phyloP scores from a whole-genome alignment of 2,113 vertebrate species.

The Sterrhoptilus dennistouni region DNA sequence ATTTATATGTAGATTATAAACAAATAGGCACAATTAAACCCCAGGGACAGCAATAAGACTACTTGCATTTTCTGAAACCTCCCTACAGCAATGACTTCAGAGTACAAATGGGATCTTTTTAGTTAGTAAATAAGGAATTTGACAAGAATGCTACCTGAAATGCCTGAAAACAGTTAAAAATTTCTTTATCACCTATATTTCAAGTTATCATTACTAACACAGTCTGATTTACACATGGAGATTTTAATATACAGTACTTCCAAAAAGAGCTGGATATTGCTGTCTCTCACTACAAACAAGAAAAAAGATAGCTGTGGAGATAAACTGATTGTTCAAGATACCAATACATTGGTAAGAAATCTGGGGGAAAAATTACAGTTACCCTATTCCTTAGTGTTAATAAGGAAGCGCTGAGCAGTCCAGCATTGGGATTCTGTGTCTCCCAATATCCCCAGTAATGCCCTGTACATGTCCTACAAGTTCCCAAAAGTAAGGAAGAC shows the following conservation, averaged over 20 bases:
- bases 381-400: not conserved
- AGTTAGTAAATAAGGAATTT: not conserved
- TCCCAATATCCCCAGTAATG: not conserved
- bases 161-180: not conserved
- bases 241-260: not conserved
- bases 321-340: not conserved
- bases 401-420: not conserved
- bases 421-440: not conserved
- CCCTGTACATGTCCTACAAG: not conserved
- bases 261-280: not conserved
- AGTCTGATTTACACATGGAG: not conserved
- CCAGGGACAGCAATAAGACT: not conserved
- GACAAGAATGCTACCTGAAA: not conserved
- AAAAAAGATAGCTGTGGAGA: not conserved
- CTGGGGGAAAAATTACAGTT: not conserved
- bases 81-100: not conserved
- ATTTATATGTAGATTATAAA: not conserved
- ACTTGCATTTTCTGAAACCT: not conserved
- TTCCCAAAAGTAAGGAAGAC: not conserved
- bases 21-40: not conserved
- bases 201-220: not conserved
- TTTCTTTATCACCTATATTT: not conserved
- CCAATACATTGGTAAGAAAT: not conserved
- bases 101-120: not conserved
- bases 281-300: not conserved